phyloP scores from a whole-genome alignment of 2,797 vertebrate species.

The Pempheris klunzingeri region DNA sequence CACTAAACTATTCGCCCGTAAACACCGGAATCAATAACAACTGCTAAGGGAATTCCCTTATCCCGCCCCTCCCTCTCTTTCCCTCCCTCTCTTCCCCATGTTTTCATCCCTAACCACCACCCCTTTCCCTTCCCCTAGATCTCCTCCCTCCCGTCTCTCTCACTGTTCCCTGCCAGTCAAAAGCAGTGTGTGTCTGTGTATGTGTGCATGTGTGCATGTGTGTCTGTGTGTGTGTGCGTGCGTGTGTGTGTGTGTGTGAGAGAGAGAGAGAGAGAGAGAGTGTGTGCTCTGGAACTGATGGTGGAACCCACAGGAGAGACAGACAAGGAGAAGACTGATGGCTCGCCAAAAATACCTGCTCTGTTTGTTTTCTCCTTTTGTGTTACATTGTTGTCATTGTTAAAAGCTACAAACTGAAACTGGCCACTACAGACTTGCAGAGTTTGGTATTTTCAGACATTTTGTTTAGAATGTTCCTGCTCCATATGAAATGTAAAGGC shows the following conservation, averaged over 20 bases:
- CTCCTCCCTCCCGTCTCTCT: conserved; percentile 64
- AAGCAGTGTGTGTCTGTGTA: conserved; percentile 73
- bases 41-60: conserved; percentile 94
- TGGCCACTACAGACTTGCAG: conserved; percentile 54
- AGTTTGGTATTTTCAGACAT: conserved; percentile 41
- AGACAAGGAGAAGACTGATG: conserved; percentile 72
- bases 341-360: conserved; percentile 78
- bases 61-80: conserved; percentile 76
- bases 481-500: conserved; percentile 33
- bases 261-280: conserved; percentile 14
- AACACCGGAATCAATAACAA: conserved; percentile 99
- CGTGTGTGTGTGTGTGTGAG: conserved; percentile 17
- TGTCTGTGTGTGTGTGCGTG: conserved; percentile 29
- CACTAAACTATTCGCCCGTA: conserved; percentile 96
- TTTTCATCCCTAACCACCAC: conserved; percentile 78
- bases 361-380: conserved; percentile 61
- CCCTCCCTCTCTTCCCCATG: conserved; percentile 79
- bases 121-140: conserved; percentile 69
- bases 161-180: conserved; percentile 84
- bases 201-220: conserved; percentile 28
- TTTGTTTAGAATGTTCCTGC: conserved; percentile 14
- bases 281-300: conserved; percentile 82
- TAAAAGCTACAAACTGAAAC: conserved; percentile 69
- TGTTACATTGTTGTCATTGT: conserved; percentile 72
- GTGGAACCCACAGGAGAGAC: conserved; percentile 75